Base-by-base conservation (phyloP, 2,797 vertebrate species). In the Semaprochilodus insignis region DNA sequence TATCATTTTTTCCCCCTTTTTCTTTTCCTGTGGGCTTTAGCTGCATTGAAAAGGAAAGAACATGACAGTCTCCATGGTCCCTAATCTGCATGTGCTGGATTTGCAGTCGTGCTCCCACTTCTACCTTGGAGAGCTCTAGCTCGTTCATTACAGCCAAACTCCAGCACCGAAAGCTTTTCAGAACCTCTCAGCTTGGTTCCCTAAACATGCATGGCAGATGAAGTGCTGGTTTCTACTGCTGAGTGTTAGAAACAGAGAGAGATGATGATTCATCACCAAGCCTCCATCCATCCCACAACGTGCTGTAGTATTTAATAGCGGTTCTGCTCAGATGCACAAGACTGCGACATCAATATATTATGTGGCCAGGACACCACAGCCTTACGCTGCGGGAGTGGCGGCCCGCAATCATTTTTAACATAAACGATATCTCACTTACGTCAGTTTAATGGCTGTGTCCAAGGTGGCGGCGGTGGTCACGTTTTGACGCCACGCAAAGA, bases 71-170 rank as follows among this genome's bases (percentile, higher is more conserved):
- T 74, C 80, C 62, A 40, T 55, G 31, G 36, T 74, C 44, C 51
- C 48, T 59, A 63, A 78, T 78, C 73, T 76, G 72, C 65, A 71
- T 82, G 80, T 74, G 76, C 76, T 79, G 62, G 51, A 83, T 78
- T 40, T 74, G 62, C 81, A 79, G 81, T 66, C 65, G 52, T 51
- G 60, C 77, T 79, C 52, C 65, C 77, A 74, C 70, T 78, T 66
- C 62, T 78, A 65, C 59, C 59, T 73, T 67, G 59, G 66, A 82
- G 65, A 81, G 73, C 27, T 77, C 55, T 55, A 25, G 57, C 25
- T 44, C 57, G 21, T 82, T 77, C 67, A 25, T 72, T 62, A 72
- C 60, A 66, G 48, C 40, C 34, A 76, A 27, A 54, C 48, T 25
- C 25, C 34, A n/a, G 25, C 44, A 40, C 6, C 44, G 73, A 81